phyloP scores from a whole-genome alignment of 2,113 vertebrate genomes.

The Pterocles gutturalis region DNA sequence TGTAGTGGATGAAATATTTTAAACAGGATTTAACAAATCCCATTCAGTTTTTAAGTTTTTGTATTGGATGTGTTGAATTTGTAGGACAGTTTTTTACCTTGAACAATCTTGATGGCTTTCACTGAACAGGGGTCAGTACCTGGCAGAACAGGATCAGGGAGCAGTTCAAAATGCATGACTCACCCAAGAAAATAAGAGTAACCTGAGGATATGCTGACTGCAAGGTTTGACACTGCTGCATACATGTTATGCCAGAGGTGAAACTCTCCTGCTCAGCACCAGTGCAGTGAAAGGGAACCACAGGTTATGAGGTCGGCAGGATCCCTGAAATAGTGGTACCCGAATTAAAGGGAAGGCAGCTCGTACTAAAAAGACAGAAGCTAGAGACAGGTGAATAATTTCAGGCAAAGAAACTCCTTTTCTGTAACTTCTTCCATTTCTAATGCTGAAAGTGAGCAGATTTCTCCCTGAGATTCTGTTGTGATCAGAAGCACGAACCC shows the following conservation, averaged over 20 bases:
- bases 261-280: background rate
- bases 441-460: background rate
- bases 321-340: background rate
- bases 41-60: background rate
- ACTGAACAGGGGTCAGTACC: background rate
- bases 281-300: background rate
- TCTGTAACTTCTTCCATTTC: background rate
- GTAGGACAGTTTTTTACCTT: background rate
- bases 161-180: background rate
- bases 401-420: background rate
- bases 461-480: background rate
- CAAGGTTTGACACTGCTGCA: background rate
- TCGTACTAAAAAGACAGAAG: background rate
- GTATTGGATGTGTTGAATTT: background rate
- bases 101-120: background rate
- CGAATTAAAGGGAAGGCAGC: background rate
- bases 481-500: background rate
- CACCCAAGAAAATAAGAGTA: background rate
- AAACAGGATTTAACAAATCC: background rate
- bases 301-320: background rate
- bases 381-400: background rate
- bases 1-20: background rate
- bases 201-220: background rate
- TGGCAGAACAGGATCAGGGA: background rate
- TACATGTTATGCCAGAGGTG: background rate